Percentiles rank a stretch among this genome's conserved stretches.
Evolutionary conservation across 2,888 invertebrate species (phyloP).

Genomic region (Orthosia gothica): DNA sequence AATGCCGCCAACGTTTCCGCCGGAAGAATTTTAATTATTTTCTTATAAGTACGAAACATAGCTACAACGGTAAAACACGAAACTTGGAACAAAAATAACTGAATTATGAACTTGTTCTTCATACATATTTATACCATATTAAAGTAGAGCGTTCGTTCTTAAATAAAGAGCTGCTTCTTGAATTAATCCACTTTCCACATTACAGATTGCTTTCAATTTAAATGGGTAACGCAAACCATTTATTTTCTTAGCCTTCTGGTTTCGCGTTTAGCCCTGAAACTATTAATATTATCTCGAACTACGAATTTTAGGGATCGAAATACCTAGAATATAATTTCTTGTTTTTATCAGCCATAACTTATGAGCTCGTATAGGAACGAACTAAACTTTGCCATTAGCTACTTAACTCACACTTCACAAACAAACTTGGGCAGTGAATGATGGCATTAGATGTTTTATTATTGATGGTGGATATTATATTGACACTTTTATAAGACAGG

Average conservation of each 20-base stretch:
- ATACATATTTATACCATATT: slow-evolving; percentile 52
- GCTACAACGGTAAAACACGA: slow-evolving; percentile 36
- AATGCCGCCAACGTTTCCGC: slow-evolving; percentile 48
- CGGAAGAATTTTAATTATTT: slow-evolving; percentile 64
- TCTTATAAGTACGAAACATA: slow-evolving; percentile 48
- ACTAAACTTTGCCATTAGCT: slow-evolving; percentile 20
- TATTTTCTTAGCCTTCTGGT: slow-evolving; percentile 30
- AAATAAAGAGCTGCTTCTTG: slow-evolving; percentile 32
- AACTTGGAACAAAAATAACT: slow-evolving; percentile 50
- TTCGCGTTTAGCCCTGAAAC: slow-evolving; percentile 33
- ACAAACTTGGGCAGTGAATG: slow-evolving; percentile 10
- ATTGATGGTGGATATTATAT: slow-evolving; percentile 23
- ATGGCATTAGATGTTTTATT: slow-evolving; percentile 21
- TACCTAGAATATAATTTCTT: slow-evolving; percentile 6
- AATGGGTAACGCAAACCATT: slow-evolving; percentile 40
- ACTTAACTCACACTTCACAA: slow-evolving; percentile 8
- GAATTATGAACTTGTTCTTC: slow-evolving; percentile 54
- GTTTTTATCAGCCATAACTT: slow-evolving; percentile 23
- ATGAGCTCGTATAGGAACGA: slow-evolving; percentile 5
- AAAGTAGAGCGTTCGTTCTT: slow-evolving; percentile 39
- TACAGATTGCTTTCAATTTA: slow-evolving; percentile 55
- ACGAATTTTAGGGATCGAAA: slow-evolving; percentile 5
- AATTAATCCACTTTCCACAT: slow-evolving; percentile 45
- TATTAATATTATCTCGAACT: slow-evolving; percentile 40
- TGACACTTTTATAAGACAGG: slow-evolving; percentile 3